These are phyloP conservation scores for Grammomys surdaster DNA, from an alignment of 2,113 vertebrate genomes.

Conservation along the genomic window DNA sequence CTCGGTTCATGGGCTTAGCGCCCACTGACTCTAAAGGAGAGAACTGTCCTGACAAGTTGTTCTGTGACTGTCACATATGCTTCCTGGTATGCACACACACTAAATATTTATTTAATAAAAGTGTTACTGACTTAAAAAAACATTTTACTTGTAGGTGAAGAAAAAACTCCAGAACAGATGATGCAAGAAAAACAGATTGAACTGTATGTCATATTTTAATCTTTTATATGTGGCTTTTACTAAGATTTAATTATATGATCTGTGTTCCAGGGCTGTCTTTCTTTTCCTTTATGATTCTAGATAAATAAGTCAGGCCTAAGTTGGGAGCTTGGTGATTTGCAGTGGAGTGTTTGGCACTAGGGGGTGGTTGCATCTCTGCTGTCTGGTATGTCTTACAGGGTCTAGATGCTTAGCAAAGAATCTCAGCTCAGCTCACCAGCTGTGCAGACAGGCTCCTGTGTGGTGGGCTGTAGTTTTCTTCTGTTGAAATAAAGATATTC, in stretches of 20 bases:
- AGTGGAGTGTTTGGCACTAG: background rate
- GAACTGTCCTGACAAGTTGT: no score
- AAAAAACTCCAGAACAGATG: background rate
- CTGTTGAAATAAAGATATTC: background rate
- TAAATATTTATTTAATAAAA: background rate
- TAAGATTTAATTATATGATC: constrained; percentile 1
- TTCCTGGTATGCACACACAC: background rate
- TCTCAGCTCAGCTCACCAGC: constrained; percentile 16
- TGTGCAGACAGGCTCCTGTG: background rate
- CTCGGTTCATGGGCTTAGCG: background rate
- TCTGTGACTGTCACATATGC: background rate
- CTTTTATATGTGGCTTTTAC: constrained; percentile 62
- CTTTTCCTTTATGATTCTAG: constrained; percentile 40
- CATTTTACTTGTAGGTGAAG: constrained; percentile 82
- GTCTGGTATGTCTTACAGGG: background rate
- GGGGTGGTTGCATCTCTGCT: background rate
- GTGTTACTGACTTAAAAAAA: constrained; percentile 21
- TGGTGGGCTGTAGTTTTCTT: background rate
- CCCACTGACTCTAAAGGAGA: background rate
- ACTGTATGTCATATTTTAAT: constrained; percentile 76
- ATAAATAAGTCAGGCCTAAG: background rate
- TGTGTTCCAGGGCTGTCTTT: constrained; percentile 16
- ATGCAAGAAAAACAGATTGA: background rate
- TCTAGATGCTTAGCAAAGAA: background rate
- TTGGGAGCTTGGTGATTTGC: background rate